Conservation (phyloP, 2,113 vertebrate genomes). For the Octodon degus region DNA sequence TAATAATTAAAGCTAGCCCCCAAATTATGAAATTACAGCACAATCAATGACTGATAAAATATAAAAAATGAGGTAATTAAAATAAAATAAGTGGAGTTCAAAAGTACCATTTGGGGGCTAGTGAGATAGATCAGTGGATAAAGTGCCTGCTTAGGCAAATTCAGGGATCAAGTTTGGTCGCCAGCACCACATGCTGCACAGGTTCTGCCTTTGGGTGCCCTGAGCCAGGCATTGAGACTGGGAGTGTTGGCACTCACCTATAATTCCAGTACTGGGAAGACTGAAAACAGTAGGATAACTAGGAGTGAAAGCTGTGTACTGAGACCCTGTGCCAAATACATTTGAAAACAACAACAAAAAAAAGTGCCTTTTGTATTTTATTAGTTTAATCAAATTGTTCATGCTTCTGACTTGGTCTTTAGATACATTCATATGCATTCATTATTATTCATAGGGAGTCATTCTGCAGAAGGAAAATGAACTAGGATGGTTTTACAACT, state of each 20-base stretch:
- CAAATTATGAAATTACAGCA: neutral
- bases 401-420: neutral
- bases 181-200: too few species aligned
- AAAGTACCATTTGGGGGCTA: neutral
- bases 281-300: too few species aligned
- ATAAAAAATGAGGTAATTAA: neutral
- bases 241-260: too few species aligned
- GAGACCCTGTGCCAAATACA: too few species aligned
- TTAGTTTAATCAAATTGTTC: constrained; percentile 27
- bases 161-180: too few species aligned
- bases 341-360: too few species aligned
- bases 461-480: neutral
- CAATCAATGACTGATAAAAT: neutral
- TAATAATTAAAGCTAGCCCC: neutral
- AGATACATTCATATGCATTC: neutral
- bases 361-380: neutral
- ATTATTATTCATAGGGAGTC: neutral
- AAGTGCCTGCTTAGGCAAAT: too few species aligned
- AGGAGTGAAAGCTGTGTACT: too few species aligned
- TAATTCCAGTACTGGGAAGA: too few species aligned
- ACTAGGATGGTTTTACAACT: neutral
- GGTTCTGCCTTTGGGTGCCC: too few species aligned
- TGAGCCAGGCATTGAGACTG: too few species aligned
- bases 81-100: neutral
- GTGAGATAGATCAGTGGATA: too few species aligned